Percentiles rank a stretch among this genome's conserved stretches.
These are phyloP conservation scores for Diadophis punctatus DNA, from an alignment of 2,113 vertebrate species.

Conservation along the genomic window DNA sequence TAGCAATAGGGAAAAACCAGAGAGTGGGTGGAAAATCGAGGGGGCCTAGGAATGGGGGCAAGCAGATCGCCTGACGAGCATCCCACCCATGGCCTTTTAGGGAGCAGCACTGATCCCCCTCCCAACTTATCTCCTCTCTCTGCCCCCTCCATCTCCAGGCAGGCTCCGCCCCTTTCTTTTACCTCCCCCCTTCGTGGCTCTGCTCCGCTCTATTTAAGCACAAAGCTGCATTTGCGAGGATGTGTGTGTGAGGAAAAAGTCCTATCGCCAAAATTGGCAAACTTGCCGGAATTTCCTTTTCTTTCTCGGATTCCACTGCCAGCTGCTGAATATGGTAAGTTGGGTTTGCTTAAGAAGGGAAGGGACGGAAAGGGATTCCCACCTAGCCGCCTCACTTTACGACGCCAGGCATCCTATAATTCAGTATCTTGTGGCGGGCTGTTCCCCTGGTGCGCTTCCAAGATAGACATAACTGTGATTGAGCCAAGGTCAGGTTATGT, in stretches of 20 bases:
- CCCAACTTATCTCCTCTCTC: neutral
- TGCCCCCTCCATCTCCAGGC: neutral
- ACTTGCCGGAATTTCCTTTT: neutral
- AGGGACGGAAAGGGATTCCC: neutral
- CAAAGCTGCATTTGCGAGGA: neutral
- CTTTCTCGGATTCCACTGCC: neutral
- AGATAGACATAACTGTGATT: neutral
- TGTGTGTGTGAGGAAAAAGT: accelerated
- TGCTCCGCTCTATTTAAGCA: accelerated
- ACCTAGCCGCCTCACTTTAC: neutral
- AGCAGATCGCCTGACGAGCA: neutral
- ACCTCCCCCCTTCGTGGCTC: neutral
- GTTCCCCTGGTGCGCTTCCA: neutral
- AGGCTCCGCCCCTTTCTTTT: neutral
- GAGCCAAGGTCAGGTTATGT: neutral
- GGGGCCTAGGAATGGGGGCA: too few species aligned
- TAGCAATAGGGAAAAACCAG: too few species aligned
- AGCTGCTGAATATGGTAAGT: neutral
- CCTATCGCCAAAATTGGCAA: neutral
- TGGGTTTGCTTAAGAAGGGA: neutral
- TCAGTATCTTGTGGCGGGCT: neutral
- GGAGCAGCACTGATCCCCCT: neutral
- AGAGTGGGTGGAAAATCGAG: too few species aligned
- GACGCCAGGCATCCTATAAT: neutral
- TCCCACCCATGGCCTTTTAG: neutral